A percentile compares a stretch with the other conserved stretches of the same genome.
Conservation (phyloP, 1,140 invertebrate species). For the Heliconius hewitsoni region DNA sequence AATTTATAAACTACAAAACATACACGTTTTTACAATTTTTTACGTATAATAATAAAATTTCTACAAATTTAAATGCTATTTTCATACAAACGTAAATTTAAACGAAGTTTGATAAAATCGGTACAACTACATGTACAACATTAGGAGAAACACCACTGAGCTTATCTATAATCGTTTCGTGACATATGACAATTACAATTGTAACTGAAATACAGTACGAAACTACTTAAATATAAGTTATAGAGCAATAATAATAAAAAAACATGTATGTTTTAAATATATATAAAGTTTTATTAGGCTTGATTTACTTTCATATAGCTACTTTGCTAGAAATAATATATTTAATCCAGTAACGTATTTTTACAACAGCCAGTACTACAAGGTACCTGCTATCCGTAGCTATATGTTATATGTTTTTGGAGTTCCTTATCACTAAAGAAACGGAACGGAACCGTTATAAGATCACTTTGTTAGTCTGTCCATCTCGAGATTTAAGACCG, state of each 20-base stretch:
- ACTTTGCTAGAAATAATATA: too few species aligned
- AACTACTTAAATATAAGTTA: background rate
- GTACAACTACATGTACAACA: constrained; percentile 15
- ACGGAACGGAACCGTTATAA: too few species aligned
- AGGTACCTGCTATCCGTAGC: too few species aligned
- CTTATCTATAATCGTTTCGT: constrained; percentile 20
- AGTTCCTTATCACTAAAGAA: too few species aligned
- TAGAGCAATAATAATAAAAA: constrained; percentile 6
- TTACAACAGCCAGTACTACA: too few species aligned
- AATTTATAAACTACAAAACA: too few species aligned
- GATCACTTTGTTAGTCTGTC: too few species aligned
- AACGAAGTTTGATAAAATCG: constrained; percentile 18
- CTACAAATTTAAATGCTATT: background rate
- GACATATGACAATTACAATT: constrained; percentile 7
- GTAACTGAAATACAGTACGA: background rate
- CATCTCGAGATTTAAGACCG: too few species aligned
- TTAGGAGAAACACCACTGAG: constrained; percentile 15
- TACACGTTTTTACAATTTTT: background rate
- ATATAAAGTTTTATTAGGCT: background rate
- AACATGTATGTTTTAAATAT: background rate
- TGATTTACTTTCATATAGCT: background rate
- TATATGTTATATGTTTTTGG: too few species aligned
- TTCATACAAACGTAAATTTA: background rate
- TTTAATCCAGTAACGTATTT: too few species aligned
- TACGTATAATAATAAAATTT: too few species aligned